These are phyloP conservation scores for Onychostruthus taczanowskii DNA, from an alignment of 2,113 vertebrate species.

Conservation along the genomic window DNA sequence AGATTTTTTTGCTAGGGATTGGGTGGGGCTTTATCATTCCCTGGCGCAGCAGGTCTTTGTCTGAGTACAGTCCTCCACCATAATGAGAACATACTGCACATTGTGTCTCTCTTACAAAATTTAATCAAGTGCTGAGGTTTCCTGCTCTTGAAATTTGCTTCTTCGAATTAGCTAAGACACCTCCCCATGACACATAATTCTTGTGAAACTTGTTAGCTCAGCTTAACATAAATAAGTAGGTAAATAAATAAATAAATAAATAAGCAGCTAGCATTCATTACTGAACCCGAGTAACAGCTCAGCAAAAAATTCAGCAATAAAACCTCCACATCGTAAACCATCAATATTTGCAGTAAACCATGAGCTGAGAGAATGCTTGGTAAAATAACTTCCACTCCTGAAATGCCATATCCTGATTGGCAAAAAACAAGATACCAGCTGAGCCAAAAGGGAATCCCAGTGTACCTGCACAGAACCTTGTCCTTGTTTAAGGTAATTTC, in stretches of 20 bases:
- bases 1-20: not conserved
- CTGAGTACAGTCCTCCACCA: not conserved
- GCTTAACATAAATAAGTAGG: not conserved
- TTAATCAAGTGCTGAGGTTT: not conserved
- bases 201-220: not conserved
- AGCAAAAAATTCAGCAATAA: constrained; percentile 10
- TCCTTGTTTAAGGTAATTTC: not conserved
- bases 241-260: not conserved
- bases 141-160: not conserved
- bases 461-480: not conserved
- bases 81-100: not conserved
- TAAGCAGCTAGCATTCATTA: not conserved
- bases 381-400: not conserved
- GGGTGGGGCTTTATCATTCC: not conserved
- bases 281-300: not conserved
- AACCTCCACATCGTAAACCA: not conserved
- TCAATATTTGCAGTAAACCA: not conserved
- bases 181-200: not conserved
- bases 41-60: not conserved
- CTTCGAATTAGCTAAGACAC: not conserved
- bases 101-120: not conserved
- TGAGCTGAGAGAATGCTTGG: not conserved
- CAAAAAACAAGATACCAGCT: not conserved
- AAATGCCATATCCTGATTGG: not conserved
- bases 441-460: not conserved